Percentiles rank a stretch among this genome's conserved stretches.
These are phyloP conservation scores for Amphipoea oculea DNA, from an alignment of 2,888 invertebrate species.

Conservation along the genomic window DNA sequence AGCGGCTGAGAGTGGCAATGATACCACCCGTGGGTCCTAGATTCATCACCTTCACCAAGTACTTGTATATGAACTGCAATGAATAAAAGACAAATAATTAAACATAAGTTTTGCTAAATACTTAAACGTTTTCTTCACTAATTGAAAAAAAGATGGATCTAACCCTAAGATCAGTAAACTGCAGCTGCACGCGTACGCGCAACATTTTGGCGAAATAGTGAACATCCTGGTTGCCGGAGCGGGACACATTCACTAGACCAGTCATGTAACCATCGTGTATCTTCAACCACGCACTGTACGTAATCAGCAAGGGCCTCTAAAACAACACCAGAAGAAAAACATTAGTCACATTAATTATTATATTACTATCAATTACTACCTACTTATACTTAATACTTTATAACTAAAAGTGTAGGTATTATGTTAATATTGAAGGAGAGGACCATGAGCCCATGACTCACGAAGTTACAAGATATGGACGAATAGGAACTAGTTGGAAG, in stretches of 20 bases:
- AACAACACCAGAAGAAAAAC: slow-evolving; percentile 19
- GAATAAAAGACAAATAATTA: slow-evolving; percentile 59
- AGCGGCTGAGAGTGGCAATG: slow-evolving; percentile 82
- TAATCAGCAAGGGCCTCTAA: slow-evolving; percentile 85
- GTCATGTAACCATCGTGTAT: slow-evolving; percentile 86
- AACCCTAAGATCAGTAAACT: slow-evolving; percentile 83
- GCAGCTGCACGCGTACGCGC: slow-evolving; percentile 82
- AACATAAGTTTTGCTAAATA: background rate
- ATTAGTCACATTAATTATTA: slow-evolving; percentile 5
- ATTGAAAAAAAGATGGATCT: background rate
- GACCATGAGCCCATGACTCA: background rate
- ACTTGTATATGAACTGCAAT: slow-evolving; percentile 88
- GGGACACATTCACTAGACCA: slow-evolving; percentile 84
- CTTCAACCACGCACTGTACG: slow-evolving; percentile 88
- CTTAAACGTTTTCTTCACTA: background rate
- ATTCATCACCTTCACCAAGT: slow-evolving; percentile 87
- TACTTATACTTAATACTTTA: background rate
- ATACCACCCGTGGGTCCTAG: slow-evolving; percentile 89
- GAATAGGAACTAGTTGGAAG: background rate
- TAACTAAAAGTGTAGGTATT: background rate
- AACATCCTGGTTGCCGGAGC: slow-evolving; percentile 86
- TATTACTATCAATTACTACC: background rate
- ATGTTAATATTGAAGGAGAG: background rate
- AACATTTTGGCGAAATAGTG: slow-evolving; percentile 87
- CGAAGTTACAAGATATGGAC: background rate